These are phyloP conservation scores for Pristis pectinata DNA, from an alignment of 2,797 vertebrate genomes.

Conservation along the genomic window DNA sequence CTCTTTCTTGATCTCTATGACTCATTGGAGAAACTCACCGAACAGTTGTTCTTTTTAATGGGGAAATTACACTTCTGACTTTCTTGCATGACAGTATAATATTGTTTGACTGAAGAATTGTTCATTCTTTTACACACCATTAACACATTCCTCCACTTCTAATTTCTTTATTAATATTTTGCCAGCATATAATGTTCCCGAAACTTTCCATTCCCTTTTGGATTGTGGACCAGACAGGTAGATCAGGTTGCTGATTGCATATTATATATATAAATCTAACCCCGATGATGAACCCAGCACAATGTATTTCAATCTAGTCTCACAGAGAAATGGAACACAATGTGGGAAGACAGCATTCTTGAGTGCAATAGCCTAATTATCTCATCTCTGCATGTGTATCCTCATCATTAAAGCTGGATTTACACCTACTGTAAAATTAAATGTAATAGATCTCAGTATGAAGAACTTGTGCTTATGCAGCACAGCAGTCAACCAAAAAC, in stretches of 20 bases:
- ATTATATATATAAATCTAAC: neutral
- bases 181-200: neutral
- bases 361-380: neutral
- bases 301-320: neutral
- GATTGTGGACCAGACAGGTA: neutral
- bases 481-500: neutral
- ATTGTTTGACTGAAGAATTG: neutral
- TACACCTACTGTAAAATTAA: neutral
- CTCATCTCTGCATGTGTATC: neutral
- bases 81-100: neutral
- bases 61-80: neutral
- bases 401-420: neutral
- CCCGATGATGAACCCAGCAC: neutral
- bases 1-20: neutral
- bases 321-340: neutral
- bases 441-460: neutral
- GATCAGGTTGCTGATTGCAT: neutral
- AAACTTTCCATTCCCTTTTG: neutral
- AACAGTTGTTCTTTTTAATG: conserved; percentile 10
- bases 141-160: neutral
- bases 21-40: neutral
- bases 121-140: neutral
- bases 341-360: neutral
- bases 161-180: neutral
- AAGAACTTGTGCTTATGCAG: neutral